phyloP scores from a whole-genome alignment of 2,888 invertebrate species.

The Nemapogon koenigi region DNA sequence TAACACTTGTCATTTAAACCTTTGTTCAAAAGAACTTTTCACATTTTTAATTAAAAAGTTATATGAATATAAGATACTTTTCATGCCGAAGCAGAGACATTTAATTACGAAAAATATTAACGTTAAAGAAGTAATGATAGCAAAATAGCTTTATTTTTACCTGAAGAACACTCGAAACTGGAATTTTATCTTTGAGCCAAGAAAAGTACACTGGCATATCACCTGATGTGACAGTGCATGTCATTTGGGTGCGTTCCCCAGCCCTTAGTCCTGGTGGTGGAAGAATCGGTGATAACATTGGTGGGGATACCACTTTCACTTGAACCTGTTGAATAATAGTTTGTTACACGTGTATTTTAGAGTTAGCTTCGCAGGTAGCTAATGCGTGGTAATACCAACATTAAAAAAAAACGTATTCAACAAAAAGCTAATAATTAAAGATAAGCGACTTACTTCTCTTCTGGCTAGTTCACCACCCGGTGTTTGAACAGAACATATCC shows the following conservation, averaged over 20 bases:
- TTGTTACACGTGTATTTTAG: not conserved
- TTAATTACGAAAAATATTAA: too few relatives aligned
- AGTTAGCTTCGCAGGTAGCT: not conserved
- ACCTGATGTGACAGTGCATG: conserved; percentile 81
- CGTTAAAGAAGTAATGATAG: too few relatives aligned
- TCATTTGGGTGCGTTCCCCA: conserved; percentile 80
- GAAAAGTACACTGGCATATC: conserved; percentile 72
- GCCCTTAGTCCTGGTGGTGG: conserved; percentile 82
- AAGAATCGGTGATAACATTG: conserved; percentile 83
- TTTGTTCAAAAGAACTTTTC: too few relatives aligned
- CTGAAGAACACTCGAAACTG: conserved; percentile 69
- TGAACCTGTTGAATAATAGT: conserved; percentile 31
- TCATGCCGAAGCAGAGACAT: too few relatives aligned
- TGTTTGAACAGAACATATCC: conserved; percentile 80
- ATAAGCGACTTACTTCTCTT: conserved; percentile 75
- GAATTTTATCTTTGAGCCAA: conserved; percentile 70
- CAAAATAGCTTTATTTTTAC: too few relatives aligned
- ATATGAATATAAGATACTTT: too few relatives aligned
- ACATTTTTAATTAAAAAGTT: too few relatives aligned
- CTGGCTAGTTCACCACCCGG: conserved; percentile 78
- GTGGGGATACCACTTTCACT: conserved; percentile 67
- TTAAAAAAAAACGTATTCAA: too few relatives aligned
- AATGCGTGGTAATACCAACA: not conserved
- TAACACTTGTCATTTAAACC: too few relatives aligned
- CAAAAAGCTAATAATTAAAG: too few relatives aligned